Evolutionary conservation across 2,888 invertebrate species (phyloP).

Genomic region (Ischnura elegans): DNA sequence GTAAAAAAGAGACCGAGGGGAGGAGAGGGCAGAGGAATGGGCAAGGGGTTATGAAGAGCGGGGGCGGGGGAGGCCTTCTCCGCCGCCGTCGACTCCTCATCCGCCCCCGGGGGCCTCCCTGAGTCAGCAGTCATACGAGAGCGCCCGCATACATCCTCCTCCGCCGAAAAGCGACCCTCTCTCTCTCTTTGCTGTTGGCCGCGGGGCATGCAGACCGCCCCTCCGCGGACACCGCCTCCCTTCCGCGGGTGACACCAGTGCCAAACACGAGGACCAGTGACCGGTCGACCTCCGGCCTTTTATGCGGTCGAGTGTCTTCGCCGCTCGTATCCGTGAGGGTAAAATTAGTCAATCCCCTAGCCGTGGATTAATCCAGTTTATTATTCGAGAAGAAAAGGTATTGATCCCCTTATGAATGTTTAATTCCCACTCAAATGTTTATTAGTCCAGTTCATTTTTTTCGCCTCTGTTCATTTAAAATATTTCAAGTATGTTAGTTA

Average conservation of each 20-base stretch:
- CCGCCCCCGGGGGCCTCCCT: not conserved
- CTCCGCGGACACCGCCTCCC: not conserved
- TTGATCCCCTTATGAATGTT: too few species aligned
- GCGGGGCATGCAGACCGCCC: not conserved
- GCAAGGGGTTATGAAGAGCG: not conserved
- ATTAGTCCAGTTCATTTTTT: too few species aligned
- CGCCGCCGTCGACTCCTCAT: not conserved
- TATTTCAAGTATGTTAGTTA: too few species aligned
- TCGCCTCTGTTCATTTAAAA: too few species aligned
- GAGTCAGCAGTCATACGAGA: constrained; percentile 1
- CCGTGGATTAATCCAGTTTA: not conserved
- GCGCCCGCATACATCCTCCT: not conserved
- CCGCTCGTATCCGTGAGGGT: not conserved
- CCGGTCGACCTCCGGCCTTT: not conserved
- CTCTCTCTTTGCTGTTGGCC: not conserved
- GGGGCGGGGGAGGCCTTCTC: not conserved
- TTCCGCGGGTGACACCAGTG: not conserved
- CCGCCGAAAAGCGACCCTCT: not conserved
- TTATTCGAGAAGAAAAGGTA: not conserved
- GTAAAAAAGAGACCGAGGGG: not conserved
- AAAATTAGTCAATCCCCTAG: not conserved
- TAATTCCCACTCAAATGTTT: too few species aligned
- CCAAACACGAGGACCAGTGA: not conserved
- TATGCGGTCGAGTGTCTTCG: not conserved
- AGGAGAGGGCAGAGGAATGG: not conserved